phyloP scores from a whole-genome alignment of 2,888 invertebrate genomes.

The Parnassius glacialis region DNA sequence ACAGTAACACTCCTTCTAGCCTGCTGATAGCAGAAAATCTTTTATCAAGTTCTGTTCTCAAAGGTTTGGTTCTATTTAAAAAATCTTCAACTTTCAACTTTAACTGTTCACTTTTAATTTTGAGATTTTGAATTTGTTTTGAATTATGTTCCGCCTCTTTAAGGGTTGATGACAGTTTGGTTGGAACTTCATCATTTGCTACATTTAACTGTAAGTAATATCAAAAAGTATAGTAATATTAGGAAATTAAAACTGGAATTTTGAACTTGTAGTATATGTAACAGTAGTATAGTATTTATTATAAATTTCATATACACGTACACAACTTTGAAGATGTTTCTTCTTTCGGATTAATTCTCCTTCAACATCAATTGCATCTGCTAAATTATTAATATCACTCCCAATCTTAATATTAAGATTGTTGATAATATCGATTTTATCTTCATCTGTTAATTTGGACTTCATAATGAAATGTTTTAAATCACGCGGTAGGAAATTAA shows the following conservation, averaged over 20 bases:
- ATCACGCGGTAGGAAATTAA: too few species aligned
- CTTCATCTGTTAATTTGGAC: constrained; percentile 49
- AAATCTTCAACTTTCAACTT: constrained; percentile 62
- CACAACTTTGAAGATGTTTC: constrained; percentile 52
- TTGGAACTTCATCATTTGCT: constrained; percentile 83
- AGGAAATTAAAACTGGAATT: too few species aligned
- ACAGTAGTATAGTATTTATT: not conserved
- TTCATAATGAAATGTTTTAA: constrained; percentile 27
- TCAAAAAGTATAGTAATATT: too few species aligned
- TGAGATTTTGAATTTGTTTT: constrained; percentile 70
- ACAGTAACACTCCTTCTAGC: constrained; percentile 82
- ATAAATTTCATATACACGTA: constrained; percentile 30
- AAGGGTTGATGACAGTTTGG: constrained; percentile 83
- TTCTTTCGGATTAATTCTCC: constrained; percentile 49
- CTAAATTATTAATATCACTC: constrained; percentile 59
- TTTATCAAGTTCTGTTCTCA: constrained; percentile 68
- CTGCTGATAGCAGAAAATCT: constrained; percentile 71
- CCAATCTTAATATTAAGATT: constrained; percentile 64
- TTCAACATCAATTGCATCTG: constrained; percentile 49
- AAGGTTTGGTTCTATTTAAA: constrained; percentile 59
- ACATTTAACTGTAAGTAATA: constrained; percentile 78
- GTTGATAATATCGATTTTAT: constrained; percentile 73
- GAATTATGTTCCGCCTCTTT: constrained; percentile 81
- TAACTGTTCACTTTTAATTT: constrained; percentile 69
- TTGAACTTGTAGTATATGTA: too few species aligned